Evolutionary conservation across 2,888 invertebrate species (phyloP).

Genomic region (Calameuta pallipes): DNA sequence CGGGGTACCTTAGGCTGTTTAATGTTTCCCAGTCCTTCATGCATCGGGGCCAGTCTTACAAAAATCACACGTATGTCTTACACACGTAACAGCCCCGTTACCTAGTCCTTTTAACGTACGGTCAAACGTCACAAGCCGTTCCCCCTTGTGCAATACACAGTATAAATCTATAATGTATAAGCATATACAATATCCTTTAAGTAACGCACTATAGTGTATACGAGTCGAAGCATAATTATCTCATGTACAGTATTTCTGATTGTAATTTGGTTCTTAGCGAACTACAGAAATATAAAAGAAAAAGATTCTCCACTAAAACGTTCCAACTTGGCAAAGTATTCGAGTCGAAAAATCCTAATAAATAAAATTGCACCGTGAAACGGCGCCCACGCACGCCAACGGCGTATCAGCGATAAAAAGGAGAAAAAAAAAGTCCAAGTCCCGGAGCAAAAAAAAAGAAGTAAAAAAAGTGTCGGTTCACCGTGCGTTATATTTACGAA

Average conservation of each 20-base stretch:
- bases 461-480: constrained; percentile 22
- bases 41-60: background rate
- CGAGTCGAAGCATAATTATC: background rate
- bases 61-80: background rate
- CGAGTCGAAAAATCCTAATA: constrained; percentile 37
- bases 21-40: background rate
- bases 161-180: background rate
- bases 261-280: background rate
- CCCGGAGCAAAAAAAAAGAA: constrained; percentile 28
- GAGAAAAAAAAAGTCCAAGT: constrained; percentile 29
- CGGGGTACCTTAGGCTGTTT: background rate
- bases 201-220: background rate
- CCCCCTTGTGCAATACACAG: background rate
- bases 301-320: background rate
- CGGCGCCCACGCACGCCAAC: constrained; percentile 56
- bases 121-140: background rate
- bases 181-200: background rate
- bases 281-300: background rate
- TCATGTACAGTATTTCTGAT: background rate
- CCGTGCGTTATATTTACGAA: constrained; percentile 57
- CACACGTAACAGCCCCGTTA: background rate
- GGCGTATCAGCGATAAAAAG: constrained; percentile 52
- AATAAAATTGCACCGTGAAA: constrained; percentile 59
- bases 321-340: background rate
- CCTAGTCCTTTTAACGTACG: background rate